A percentile compares a stretch with the other conserved stretches of the same genome.
phyloP scores from a whole-genome alignment of 2,888 invertebrate species.

The Xylocampa areola region DNA sequence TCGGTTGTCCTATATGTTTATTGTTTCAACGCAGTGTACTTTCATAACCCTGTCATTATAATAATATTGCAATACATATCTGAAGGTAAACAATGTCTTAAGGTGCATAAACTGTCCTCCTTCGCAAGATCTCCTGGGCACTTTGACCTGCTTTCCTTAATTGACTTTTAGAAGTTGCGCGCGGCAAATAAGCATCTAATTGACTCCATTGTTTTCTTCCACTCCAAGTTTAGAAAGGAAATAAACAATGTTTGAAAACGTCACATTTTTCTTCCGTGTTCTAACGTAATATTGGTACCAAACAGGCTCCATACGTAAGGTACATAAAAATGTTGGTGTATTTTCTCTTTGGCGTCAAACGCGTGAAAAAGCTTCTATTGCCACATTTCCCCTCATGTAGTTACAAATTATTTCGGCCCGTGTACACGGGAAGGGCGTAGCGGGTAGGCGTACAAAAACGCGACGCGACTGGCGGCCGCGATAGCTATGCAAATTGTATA shows the following conservation, averaged over 20 bases:
- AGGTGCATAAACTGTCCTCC: conserved; percentile 13
- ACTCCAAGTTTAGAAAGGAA: not conserved
- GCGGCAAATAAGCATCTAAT: conserved; percentile 27
- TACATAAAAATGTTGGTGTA: not conserved
- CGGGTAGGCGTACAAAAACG: conserved; percentile 50
- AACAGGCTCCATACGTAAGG: not conserved
- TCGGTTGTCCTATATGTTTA: conserved; percentile 1
- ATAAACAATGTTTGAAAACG: not conserved
- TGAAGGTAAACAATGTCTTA: conserved; percentile 13
- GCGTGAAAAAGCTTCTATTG: conserved; percentile 17
- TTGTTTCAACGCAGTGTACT: conserved; percentile 1
- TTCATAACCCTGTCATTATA: no score
- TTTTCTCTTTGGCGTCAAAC: not conserved
- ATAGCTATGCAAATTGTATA: conserved; percentile 79
- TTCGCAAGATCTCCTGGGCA: conserved; percentile 10
- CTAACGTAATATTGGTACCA: no score
- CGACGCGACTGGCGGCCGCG: conserved; percentile 60
- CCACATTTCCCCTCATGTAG: conserved; percentile 36
- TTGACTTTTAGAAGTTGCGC: conserved; percentile 15
- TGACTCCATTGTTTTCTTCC: conserved; percentile 13
- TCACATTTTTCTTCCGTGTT: not conserved
- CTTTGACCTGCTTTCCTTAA: conserved; percentile 36
- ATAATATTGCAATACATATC: no score
- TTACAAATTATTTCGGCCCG: conserved; percentile 51
- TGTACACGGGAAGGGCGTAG: conserved; percentile 59